Base-by-base conservation (phyloP, 2,888 invertebrate species). In the Cryptus viduatorius region DNA sequence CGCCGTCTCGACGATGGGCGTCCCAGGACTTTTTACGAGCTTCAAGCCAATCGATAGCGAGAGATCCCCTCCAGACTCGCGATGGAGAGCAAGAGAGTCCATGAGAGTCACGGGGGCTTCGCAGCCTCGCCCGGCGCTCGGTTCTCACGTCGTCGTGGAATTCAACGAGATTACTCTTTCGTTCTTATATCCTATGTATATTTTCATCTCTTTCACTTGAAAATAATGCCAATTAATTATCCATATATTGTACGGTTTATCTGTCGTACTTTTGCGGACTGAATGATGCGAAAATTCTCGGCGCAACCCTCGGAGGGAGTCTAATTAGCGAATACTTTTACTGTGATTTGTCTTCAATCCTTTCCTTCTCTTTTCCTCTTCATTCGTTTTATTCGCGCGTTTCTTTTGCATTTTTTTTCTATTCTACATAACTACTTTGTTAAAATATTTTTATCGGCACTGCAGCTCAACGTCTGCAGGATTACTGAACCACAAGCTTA, bases 41-140 rank as follows among this genome's bases (percentile, higher is more conserved):
- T 50, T 53, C 81, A 86, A 82, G 67, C 93, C 93, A 93, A 93
- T 93, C 93, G 90, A 92, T 93, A 91, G 83, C 77, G 78, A n/a
- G 50, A 64, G 42, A 68, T 85, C 92, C 93, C 93, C 91, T 86
- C 93, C 87, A 83, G 46, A 64, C 61, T 48, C 59, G 53, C 14
- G 72, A 59, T 59, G 42, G 16, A 68, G 71, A 75, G 75, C 77
- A 86, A 65, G 80, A 80, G 79, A 85, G 64, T 44, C 61, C 78
- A 80, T 80, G 82, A 85, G 50, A 69, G 29, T 50, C 46, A 53
- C 64, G 65, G 68, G 56, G 37, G n/a, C 72, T 82, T 73, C 59
- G 87, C 82, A 79, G 80, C 83, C 83, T 85, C 83, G 79, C 83
- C 85, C 86, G 80, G 72, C 48, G 56, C 76, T 75, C 56, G 67